Evolutionary conservation across 2,888 invertebrate genomes (phyloP).

Genomic region (Phyllotreta cruciferae): DNA sequence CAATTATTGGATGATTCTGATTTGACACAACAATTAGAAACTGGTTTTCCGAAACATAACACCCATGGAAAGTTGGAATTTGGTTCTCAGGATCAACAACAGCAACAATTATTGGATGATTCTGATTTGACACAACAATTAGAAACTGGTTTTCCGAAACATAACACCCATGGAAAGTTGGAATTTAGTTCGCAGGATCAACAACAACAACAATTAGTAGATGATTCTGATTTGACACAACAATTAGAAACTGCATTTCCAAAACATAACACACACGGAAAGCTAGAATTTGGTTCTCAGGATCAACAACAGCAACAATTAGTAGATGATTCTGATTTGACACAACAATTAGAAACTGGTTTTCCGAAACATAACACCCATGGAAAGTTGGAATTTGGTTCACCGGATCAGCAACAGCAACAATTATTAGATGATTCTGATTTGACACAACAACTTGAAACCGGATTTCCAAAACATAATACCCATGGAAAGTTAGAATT

Average conservation of each 20-base stretch:
- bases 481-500: constrained; percentile 12
- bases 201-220: constrained; percentile 15
- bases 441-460: constrained; percentile 38
- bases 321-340: constrained; percentile 38
- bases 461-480: constrained; percentile 15
- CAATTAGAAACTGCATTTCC: constrained; percentile 27
- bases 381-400: constrained; percentile 11
- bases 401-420: constrained; percentile 11
- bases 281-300: not conserved
- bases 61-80: too few species aligned
- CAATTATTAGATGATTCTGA: constrained; percentile 36
- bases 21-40: constrained; percentile 37
- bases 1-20: constrained; percentile 23
- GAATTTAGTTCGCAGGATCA: not conserved
- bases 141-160: constrained; percentile 20
- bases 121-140: constrained; percentile 33
- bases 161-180: constrained; percentile 7
- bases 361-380: constrained; percentile 16
- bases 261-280: constrained; percentile 13
- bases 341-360: constrained; percentile 35
- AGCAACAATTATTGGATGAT: constrained; percentile 1
- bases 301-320: constrained; percentile 18
- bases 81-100: constrained; percentile 2
- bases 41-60: too few species aligned
- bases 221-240: constrained; percentile 35